phyloP scores from a whole-genome alignment of 64 coral and sea anemone genomes.

The Pachyseris speciosa region DNA sequence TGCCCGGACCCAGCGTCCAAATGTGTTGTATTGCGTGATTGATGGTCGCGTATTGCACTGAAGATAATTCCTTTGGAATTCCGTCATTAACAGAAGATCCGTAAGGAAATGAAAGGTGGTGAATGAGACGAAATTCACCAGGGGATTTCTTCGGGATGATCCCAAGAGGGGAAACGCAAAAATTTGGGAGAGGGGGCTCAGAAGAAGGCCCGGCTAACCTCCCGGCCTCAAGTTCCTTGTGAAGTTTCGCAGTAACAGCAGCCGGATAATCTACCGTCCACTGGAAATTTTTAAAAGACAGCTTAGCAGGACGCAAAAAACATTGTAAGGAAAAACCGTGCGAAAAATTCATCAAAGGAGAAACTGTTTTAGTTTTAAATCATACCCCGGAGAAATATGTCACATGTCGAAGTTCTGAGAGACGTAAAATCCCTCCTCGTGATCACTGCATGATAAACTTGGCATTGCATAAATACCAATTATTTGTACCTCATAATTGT shows the following conservation, averaged over 20 bases:
- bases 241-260: background rate
- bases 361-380: background rate
- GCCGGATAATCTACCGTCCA: background rate
- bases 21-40: constrained; percentile 7
- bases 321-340: constrained; percentile 42
- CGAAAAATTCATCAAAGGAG: constrained; percentile 24
- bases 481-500: too few species aligned
- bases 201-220: background rate
- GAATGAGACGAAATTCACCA: constrained; percentile 8
- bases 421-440: too few species aligned
- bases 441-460: too few species aligned
- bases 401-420: too few species aligned
- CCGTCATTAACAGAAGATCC: constrained; percentile 25
- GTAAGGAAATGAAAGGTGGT: constrained; percentile 13
- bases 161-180: background rate
- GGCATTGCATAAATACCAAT: too few species aligned
- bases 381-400: too few species aligned
- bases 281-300: background rate
- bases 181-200: background rate
- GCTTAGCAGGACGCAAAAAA: background rate
- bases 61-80: background rate
- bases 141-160: background rate
- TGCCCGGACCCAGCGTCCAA: background rate
- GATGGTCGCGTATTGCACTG: constrained; percentile 26
- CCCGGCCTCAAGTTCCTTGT: background rate